phyloP scores from a whole-genome alignment of 2,113 vertebrate genomes.

The Noctilio leporinus region DNA sequence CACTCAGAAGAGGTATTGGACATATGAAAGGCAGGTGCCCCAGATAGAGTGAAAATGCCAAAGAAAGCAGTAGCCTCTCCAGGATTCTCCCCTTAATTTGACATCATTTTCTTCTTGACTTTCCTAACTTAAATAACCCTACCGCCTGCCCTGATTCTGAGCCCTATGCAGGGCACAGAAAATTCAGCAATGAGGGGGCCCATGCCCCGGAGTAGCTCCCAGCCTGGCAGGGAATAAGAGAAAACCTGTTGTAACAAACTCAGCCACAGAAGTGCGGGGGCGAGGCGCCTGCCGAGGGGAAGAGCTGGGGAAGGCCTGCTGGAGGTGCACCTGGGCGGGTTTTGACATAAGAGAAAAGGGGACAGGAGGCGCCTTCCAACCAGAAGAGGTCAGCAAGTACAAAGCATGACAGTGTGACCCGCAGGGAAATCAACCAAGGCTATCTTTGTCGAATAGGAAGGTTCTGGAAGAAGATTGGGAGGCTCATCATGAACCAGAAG shows the following conservation, averaged over 20 bases:
- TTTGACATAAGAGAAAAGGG: background rate
- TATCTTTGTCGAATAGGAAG: background rate
- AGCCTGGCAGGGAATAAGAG: background rate
- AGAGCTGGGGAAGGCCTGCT: background rate
- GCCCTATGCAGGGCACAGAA: background rate
- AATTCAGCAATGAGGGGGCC: background rate
- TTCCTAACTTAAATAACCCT: background rate
- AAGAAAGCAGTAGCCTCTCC: background rate
- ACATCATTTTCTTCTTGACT: background rate
- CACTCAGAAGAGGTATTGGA: background rate
- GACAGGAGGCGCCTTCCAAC: background rate
- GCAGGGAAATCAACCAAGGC: background rate
- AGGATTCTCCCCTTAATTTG: background rate
- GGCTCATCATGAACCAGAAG: background rate
- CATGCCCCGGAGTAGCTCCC: background rate
- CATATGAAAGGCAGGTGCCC: background rate
- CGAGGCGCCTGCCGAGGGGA: background rate
- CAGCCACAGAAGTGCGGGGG: background rate
- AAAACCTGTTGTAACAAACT: background rate
- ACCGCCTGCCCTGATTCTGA: background rate
- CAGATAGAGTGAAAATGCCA: background rate
- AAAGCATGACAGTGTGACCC: background rate
- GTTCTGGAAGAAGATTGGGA: background rate
- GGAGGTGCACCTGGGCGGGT: background rate
- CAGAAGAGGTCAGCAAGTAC: background rate